Conservation (phyloP, 1,140 invertebrate species). For the Dufourea novaeangliae region DNA sequence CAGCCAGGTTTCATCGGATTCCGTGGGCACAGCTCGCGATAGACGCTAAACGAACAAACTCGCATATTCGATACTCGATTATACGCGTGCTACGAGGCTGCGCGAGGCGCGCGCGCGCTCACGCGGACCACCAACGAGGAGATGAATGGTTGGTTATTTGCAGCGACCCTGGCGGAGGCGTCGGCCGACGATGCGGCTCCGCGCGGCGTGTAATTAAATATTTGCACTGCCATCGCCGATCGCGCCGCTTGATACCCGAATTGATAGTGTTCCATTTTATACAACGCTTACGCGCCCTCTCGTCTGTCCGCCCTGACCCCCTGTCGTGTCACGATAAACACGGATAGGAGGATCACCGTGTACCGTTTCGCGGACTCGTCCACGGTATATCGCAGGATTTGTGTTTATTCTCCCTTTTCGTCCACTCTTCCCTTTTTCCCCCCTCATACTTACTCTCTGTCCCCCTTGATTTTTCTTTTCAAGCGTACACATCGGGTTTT, state of each 20-base stretch:
- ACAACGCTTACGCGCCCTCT: slow-evolving; percentile 27
- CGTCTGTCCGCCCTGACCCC: too few species aligned
- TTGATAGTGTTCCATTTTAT: slow-evolving; percentile 63
- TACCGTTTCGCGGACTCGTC: slow-evolving; percentile 24
- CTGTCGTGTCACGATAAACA: slow-evolving; percentile 47
- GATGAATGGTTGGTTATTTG: slow-evolving; percentile 37
- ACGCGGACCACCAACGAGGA: background rate
- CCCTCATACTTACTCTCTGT: background rate
- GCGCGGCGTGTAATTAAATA: slow-evolving; percentile 65
- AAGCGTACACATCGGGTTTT: background rate
- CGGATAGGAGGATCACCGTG: slow-evolving; percentile 32
- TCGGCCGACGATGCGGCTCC: slow-evolving; percentile 30
- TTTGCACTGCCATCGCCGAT: slow-evolving; percentile 61
- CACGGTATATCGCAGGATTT: slow-evolving; percentile 11
- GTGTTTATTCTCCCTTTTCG: background rate
- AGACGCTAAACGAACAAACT: slow-evolving; percentile 37
- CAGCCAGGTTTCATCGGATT: background rate
- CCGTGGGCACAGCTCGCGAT: background rate
- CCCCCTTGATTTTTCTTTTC: background rate
- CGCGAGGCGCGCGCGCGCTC: background rate
- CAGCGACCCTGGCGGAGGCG: slow-evolving; percentile 20
- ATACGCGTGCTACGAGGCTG: slow-evolving; percentile 7
- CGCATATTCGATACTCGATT: slow-evolving; percentile 65
- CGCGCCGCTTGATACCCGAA: slow-evolving; percentile 60
- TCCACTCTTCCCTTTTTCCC: background rate